Evolutionary conservation across 1,140 invertebrate genomes (phyloP).

Genomic region (Trichoplusia ni): DNA sequence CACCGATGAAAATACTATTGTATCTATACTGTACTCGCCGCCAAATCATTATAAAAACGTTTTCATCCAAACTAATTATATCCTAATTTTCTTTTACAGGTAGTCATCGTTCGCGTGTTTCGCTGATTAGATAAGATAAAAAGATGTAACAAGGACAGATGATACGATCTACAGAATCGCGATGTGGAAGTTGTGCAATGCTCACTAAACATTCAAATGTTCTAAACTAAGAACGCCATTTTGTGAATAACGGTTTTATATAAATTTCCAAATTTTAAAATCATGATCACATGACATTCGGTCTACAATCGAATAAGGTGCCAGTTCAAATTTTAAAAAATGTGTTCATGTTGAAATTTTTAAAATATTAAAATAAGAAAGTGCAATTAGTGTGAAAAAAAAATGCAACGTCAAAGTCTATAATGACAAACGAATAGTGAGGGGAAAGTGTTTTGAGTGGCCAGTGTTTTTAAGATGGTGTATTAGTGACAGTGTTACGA

Average conservation of each 20-base stretch:
- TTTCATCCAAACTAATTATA: constrained; percentile 24
- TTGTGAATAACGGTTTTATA: not conserved
- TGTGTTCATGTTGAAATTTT: not conserved
- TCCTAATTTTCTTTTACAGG: constrained; percentile 30
- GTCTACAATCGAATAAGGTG: not conserved
- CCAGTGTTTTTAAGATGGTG: constrained; percentile 19
- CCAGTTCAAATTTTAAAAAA: not conserved
- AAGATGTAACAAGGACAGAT: constrained; percentile 30
- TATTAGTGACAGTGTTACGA: constrained; percentile 52
- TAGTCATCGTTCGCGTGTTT: constrained; percentile 1
- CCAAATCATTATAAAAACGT: not conserved
- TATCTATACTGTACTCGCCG: too few relatives aligned
- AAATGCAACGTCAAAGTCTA: not conserved
- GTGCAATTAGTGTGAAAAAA: not conserved
- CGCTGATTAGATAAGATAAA: constrained; percentile 35
- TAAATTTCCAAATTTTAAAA: not conserved
- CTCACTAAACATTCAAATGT: not conserved
- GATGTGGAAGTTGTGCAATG: not conserved
- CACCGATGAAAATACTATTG: too few relatives aligned
- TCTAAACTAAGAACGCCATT: not conserved
- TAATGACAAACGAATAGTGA: constrained; percentile 13
- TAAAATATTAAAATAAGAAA: not conserved
- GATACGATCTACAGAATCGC: not conserved
- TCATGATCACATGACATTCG: constrained; percentile 13
- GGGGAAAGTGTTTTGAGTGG: not conserved